phyloP scores from a whole-genome alignment of 1,140 invertebrate species.

The Drosophila persimilis region DNA sequence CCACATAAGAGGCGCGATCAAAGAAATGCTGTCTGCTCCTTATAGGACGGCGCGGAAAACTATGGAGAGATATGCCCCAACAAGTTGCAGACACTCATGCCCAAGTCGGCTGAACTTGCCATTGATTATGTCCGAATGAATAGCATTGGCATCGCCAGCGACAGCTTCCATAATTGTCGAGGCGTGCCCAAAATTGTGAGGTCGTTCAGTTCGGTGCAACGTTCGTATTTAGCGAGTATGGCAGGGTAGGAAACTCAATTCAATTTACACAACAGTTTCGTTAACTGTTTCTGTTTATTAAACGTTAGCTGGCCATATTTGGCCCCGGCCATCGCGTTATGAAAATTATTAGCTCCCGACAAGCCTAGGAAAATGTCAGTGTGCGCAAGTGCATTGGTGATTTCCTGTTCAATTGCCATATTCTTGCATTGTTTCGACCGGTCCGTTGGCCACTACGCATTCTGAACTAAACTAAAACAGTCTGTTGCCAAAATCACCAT shows the following conservation, averaged over 20 bases:
- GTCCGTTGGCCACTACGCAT: constrained; percentile 3
- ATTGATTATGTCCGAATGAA: constrained; percentile 57
- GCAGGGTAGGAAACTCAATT: constrained; percentile 50
- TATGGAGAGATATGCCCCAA: constrained; percentile 37
- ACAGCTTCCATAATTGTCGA: constrained; percentile 40
- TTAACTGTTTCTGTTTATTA: constrained; percentile 41
- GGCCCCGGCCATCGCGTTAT: constrained; percentile 30
- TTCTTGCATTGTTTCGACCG: constrained; percentile 12
- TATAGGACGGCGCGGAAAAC: constrained; percentile 20
- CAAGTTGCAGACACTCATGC: constrained; percentile 31
- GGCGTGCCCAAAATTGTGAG: constrained; percentile 49
- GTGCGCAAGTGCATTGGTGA: background rate
- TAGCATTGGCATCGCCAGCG: constrained; percentile 3
- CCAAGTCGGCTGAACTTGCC: constrained; percentile 47
- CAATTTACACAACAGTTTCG: constrained; percentile 55
- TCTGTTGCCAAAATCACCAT: constrained; percentile 8
- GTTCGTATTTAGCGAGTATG: constrained; percentile 23
- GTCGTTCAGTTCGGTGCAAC: constrained; percentile 35
- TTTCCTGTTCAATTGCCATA: constrained; percentile 21
- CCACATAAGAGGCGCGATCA: constrained; percentile 19
- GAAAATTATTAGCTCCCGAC: constrained; percentile 38
- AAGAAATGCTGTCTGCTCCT: constrained; percentile 51
- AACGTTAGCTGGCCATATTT: constrained; percentile 39
- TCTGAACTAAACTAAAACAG: constrained; percentile 1
- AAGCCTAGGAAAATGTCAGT: constrained; percentile 38